These are phyloP conservation scores for Nymphalis c-album DNA, from an alignment of 2,888 invertebrate species.

Conservation along the genomic window DNA sequence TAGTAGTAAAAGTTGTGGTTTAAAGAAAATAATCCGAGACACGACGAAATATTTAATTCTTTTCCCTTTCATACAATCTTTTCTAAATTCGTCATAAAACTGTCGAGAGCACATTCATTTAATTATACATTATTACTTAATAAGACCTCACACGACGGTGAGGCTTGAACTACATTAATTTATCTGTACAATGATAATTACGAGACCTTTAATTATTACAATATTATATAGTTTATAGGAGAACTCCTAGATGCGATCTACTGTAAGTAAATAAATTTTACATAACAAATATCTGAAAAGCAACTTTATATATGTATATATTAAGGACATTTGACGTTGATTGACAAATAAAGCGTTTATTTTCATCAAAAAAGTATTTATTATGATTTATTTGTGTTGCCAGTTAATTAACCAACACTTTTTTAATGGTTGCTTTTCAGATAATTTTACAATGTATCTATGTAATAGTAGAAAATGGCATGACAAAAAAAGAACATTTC, in stretches of 20 bases:
- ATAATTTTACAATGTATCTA: slow-evolving; percentile 3
- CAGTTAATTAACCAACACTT: no score
- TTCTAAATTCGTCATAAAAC: slow-evolving; percentile 81
- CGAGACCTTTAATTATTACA: slow-evolving; percentile 78
- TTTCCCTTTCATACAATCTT: slow-evolving; percentile 79
- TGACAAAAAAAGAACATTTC: neutral
- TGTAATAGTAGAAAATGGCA: slow-evolving; percentile 10
- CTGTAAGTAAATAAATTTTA: slow-evolving; percentile 45
- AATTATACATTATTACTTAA: slow-evolving; percentile 78
- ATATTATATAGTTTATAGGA: slow-evolving; percentile 65
- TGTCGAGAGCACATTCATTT: slow-evolving; percentile 81
- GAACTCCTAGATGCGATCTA: slow-evolving; percentile 68
- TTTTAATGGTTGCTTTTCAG: slow-evolving; percentile 17
- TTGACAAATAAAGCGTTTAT: no score
- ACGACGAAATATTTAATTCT: slow-evolving; percentile 81
- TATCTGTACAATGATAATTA: slow-evolving; percentile 80
- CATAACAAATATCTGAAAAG: slow-evolving; percentile 27
- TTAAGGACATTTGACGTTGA: neutral
- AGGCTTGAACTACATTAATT: slow-evolving; percentile 78
- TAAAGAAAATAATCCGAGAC: slow-evolving; percentile 57
- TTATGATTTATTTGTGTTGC: no score
- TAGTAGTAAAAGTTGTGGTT: neutral
- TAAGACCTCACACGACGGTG: slow-evolving; percentile 78
- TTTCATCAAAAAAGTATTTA: no score
- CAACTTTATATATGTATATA: neutral